These are phyloP conservation scores for Protodeltote pygarga DNA, from an alignment of 2,888 invertebrate species.

Conservation along the genomic window DNA sequence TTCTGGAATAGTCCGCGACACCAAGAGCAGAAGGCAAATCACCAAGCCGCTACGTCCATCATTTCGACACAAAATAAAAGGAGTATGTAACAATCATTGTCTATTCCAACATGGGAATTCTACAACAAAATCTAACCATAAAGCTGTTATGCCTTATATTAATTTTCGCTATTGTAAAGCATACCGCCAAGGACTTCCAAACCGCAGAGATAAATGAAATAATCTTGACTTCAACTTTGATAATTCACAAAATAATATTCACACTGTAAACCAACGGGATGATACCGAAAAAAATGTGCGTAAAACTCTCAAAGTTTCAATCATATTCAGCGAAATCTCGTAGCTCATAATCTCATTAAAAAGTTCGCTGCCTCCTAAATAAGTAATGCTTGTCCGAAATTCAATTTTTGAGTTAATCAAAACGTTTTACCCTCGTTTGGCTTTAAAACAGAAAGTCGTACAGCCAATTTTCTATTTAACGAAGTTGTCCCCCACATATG, in stretches of 20 bases:
- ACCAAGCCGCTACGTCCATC: no score
- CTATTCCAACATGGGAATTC: no score
- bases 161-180: no score
- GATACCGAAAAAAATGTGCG: slow-evolving; percentile 35
- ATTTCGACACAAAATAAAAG: no score
- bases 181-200: no score
- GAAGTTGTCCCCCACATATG: slow-evolving; percentile 24
- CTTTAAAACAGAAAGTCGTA: slow-evolving; percentile 15
- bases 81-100: no score
- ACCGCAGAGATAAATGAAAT: slow-evolving; percentile 20
- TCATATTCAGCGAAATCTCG: slow-evolving; percentile 33
- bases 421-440: slow-evolving; percentile 28
- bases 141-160: no score
- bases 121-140: no score
- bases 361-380: slow-evolving; percentile 37
- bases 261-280: slow-evolving; percentile 27
- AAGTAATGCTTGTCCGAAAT: slow-evolving; percentile 38
- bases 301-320: slow-evolving; percentile 41
- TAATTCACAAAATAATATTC: slow-evolving; percentile 37
- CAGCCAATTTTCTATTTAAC: slow-evolving; percentile 30
- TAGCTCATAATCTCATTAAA: slow-evolving; percentile 49
- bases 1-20: no score
- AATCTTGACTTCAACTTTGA: slow-evolving; percentile 11
- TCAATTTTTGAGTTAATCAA: slow-evolving; percentile 46
- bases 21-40: no score